Conservation (phyloP, 2,113 vertebrate species). For the Setophaga kirtlandii region DNA sequence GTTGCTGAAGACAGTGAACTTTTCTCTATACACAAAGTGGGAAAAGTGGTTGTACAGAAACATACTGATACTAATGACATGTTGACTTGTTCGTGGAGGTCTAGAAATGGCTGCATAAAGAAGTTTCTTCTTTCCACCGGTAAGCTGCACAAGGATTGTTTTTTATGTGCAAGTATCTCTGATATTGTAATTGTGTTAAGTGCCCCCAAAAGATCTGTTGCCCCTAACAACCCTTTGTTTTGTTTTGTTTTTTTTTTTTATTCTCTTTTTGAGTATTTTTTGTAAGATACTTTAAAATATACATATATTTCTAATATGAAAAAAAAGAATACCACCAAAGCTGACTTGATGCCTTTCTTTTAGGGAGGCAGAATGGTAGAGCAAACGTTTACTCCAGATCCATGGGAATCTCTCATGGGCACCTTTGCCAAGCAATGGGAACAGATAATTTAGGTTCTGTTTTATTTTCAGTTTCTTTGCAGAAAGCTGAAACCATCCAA, state of each 20-base stretch:
- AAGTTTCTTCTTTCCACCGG: not conserved
- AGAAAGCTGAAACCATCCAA: not conserved
- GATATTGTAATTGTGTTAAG: not conserved
- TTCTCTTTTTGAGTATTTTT: not conserved
- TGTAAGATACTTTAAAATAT: not conserved
- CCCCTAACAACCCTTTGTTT: accelerated
- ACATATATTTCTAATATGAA: not conserved
- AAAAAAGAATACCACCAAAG: not conserved
- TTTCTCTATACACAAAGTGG: not conserved
- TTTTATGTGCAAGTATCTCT: not conserved
- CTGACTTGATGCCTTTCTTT: not conserved
- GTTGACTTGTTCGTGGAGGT: not conserved
- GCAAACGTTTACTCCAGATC: not conserved
- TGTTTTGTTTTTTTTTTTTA: not conserved
- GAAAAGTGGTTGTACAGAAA: not conserved
- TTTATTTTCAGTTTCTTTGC: conserved; percentile 32
- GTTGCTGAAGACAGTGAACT: not conserved
- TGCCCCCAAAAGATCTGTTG: not conserved
- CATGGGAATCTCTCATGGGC: not conserved
- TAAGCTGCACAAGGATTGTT: not conserved
- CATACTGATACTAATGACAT: not conserved
- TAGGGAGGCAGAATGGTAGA: not conserved
- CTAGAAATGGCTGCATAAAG: not conserved
- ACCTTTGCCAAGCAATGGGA: not conserved
- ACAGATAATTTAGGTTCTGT: conserved; percentile 26